Conservation (phyloP, 2,888 invertebrate genomes). For the Xestia c-nigrum region DNA sequence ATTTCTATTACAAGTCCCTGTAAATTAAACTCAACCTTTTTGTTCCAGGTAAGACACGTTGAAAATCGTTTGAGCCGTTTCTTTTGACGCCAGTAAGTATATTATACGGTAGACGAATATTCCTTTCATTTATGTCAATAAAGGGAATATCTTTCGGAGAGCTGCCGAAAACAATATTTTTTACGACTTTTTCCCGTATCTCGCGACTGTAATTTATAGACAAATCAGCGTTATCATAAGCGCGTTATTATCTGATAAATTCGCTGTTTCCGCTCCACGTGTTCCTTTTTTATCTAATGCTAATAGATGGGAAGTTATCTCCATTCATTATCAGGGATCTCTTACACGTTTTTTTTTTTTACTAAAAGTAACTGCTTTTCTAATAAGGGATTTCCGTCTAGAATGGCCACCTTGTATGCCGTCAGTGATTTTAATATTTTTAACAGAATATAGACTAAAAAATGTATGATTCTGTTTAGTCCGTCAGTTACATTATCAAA, state of each 20-base stretch:
- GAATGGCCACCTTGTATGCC: not conserved
- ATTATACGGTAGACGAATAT: conserved; percentile 40
- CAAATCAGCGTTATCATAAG: conserved; percentile 60
- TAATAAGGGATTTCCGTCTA: not conserved
- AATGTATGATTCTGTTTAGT: too few species aligned
- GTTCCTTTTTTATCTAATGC: conserved; percentile 46
- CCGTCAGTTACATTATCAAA: too few species aligned
- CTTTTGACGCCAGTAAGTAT: conserved; percentile 54
- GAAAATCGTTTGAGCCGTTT: conserved; percentile 48
- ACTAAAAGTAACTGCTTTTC: not conserved
- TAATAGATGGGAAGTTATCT: conserved; percentile 35
- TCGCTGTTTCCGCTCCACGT: conserved; percentile 51
- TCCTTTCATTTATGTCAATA: conserved; percentile 53
- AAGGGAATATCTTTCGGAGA: conserved; percentile 20
- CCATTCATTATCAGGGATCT: not conserved
- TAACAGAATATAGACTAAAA: not conserved
- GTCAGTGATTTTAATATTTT: not conserved
- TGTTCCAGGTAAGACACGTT: conserved; percentile 70
- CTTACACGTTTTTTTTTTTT: not conserved
- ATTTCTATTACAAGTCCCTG: conserved; percentile 52
- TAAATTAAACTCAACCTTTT: conserved; percentile 63
- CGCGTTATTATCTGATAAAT: conserved; percentile 51
- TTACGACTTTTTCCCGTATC: conserved; percentile 43
- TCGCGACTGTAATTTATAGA: conserved; percentile 44
- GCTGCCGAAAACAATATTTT: conserved; percentile 32